Evolutionary conservation across 2,113 vertebrate genomes (phyloP).

Genomic region (Pristiophorus japonicus): DNA sequence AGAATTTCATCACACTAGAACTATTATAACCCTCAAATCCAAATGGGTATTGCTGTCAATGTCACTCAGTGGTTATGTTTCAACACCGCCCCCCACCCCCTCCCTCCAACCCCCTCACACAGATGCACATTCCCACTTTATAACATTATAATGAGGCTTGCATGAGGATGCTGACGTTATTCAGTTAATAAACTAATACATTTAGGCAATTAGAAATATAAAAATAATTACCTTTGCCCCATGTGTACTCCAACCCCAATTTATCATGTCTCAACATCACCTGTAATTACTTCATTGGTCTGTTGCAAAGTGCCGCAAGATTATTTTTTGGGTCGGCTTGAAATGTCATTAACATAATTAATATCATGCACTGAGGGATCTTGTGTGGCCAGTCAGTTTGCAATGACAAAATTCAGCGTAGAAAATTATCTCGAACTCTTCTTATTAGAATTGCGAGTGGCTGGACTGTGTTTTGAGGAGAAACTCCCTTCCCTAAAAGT

Average conservation of each 20-base stretch:
- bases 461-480: neutral
- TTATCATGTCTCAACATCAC: neutral
- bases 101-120: no score
- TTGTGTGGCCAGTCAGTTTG: neutral
- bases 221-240: conserved; percentile 23
- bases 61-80: neutral
- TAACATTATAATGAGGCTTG: conserved; percentile 20
- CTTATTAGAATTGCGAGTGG: neutral
- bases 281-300: conserved; percentile 33
- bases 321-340: neutral
- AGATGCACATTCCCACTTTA: neutral
- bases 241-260: neutral
- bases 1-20: neutral
- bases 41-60: neutral
- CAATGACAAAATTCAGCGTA: conserved; percentile 2
- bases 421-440: neutral
- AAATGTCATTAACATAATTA: conserved; percentile 25
- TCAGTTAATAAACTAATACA: conserved; percentile 28
- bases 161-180: neutral
- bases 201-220: conserved; percentile 22
- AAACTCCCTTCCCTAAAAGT: neutral
- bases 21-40: neutral
- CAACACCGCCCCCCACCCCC: neutral
- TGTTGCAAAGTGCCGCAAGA: neutral
- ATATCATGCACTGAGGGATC: conserved; percentile 13